A percentile compares a stretch with the other conserved stretches of the same genome.
Evolutionary conservation across 1,140 invertebrate genomes (phyloP).

Genomic region (Dolichoris vasculosae): DNA sequence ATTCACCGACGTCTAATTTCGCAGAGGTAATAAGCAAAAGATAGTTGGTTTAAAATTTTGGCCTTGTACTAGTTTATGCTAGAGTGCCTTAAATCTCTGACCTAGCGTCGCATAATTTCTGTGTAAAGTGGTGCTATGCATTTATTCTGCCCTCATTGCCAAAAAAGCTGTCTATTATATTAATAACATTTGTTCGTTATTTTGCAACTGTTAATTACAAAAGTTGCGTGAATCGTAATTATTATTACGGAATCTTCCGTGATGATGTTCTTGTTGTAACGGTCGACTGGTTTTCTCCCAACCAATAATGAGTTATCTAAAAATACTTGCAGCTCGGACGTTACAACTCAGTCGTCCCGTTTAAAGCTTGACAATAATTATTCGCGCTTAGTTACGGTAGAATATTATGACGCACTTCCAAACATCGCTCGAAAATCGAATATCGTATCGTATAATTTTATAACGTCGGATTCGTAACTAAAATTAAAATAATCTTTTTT

Average conservation of each 20-base stretch:
- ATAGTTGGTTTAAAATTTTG: neutral
- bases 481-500: neutral
- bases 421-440: neutral
- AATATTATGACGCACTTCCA: neutral
- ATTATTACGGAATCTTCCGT: too few relatives aligned
- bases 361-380: neutral
- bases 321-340: neutral
- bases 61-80: neutral
- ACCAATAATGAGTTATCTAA: neutral
- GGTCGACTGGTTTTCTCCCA: neutral
- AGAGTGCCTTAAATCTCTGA: neutral
- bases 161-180: neutral
- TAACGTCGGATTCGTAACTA: neutral
- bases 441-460: neutral
- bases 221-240: too few relatives aligned
- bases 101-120: neutral
- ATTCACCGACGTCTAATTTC: too few relatives aligned
- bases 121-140: neutral
- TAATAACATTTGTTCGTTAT: neutral
- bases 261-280: too few relatives aligned
- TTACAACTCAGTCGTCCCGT: neutral
- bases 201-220: neutral
- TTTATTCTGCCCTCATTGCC: neutral
- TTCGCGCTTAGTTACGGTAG: neutral
- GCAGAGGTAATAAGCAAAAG: neutral